Evolutionary conservation across 2,113 vertebrate genomes (phyloP).

Genomic region (Triplophysa dalaica): DNA sequence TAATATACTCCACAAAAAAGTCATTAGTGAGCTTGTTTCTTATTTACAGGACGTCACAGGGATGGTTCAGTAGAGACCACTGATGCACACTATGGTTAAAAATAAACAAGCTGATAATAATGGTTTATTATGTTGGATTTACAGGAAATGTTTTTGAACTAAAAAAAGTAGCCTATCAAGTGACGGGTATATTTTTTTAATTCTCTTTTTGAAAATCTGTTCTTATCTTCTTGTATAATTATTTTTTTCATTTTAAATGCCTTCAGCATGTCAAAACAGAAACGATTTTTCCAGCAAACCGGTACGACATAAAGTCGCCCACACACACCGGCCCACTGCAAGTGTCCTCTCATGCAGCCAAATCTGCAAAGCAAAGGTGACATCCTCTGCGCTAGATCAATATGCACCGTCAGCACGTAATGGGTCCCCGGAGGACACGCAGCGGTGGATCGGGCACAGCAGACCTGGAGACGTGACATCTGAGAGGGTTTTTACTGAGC

Average conservation of each 20-base stretch:
- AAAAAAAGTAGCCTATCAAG: too few species aligned
- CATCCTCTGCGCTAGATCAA: constrained; percentile 26
- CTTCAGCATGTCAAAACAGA: neutral
- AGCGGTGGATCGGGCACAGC: constrained; percentile 1
- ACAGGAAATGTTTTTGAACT: too few species aligned
- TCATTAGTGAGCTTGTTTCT: too few species aligned
- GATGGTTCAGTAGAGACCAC: too few species aligned
- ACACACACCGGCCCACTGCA: neutral
- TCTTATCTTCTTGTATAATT: too few species aligned
- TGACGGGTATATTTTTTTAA: too few species aligned
- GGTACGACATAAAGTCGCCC: neutral
- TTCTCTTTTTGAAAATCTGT: too few species aligned
- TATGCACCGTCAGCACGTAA: constrained; percentile 34
- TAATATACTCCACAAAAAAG: too few species aligned
- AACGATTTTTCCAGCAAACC: neutral
- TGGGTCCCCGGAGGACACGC: constrained; percentile 2
- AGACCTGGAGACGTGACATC: constrained; percentile 30
- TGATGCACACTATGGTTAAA: too few species aligned
- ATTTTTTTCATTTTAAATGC: neutral
- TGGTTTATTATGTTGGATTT: too few species aligned
- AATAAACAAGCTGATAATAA: too few species aligned
- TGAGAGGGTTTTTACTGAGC: constrained; percentile 30
- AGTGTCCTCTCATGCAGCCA: constrained; percentile 1
- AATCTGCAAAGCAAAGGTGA: constrained; percentile 34
- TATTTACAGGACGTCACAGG: too few species aligned